Evolutionary conservation across 2,888 invertebrate species (phyloP), one percentile per base, ranked within the genome.

Genomic region (Cryptus armator): DNA sequence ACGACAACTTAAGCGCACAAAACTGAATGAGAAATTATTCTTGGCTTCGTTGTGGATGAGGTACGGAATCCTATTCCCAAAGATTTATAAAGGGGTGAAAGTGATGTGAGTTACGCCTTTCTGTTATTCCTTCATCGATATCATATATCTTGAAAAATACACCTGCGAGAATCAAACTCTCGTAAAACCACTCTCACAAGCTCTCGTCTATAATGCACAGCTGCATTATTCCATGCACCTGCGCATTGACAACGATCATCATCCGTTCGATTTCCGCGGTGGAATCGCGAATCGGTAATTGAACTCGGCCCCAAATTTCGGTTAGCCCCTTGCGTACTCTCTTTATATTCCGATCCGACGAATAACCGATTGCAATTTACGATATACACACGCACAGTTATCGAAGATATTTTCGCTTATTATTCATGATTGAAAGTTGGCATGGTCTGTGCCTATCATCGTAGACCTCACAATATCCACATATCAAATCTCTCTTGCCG

Each of bases 391-490:
- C 24, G 71, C 29, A 7, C 24, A 83, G 71, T 84, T 85, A 87
- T 85, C 82, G 82, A 72, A 76, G 83, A 86, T 88, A 85, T 88
- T 89, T 89, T 89, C 91, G 90, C 89, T 92, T 90, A 91, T 92
- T 92, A 92, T 92, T 90, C 92, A 90, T 91, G 91, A 92, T 92
- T 88, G 85, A 87, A 85, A 87, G 88, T 89, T 90, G 91, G 90
- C 91, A 83, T 71, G 48, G 32, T 24, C 29, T 19, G 56, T 56
- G 62, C 46, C 59, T 37, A 78, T 78, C 46, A 37, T 70, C 70
- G 29, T 29, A 37, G 37, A 37, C 37, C 37, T 37, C 37, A 62
- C 70, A 48, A 29, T 56, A 16, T 29, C 10, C 68, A 43, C 70
- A 51, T 78, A 62, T 70, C 70, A 43, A 51, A 51, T 37, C 51